Conservation (phyloP, 2,797 vertebrate species). For the Acrossocheilus fasciatus region DNA sequence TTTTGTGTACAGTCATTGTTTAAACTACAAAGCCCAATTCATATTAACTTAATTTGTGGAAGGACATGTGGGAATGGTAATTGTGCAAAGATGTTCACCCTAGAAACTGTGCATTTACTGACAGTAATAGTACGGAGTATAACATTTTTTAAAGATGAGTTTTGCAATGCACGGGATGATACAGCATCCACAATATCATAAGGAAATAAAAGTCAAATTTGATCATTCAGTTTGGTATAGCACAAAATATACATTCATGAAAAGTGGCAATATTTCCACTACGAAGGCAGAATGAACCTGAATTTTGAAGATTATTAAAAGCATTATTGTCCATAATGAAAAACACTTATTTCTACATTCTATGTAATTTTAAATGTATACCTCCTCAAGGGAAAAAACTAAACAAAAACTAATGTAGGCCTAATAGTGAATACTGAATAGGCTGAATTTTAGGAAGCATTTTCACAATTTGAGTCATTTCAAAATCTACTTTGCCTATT, state of each 20-base stretch:
- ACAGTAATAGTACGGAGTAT: not conserved
- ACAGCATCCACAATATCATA: not conserved
- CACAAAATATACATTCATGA: not conserved
- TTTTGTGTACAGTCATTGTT: not conserved
- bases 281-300: not conserved
- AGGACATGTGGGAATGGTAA: not conserved
- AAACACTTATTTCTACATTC: not conserved
- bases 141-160: no score
- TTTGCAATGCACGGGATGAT: not conserved
- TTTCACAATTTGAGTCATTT: not conserved
- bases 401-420: no score
- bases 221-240: not conserved
- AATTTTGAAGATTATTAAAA: not conserved
- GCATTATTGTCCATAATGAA: not conserved
- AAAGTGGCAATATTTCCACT: not conserved
- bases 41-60: not conserved
- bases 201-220: not conserved
- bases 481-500: not conserved
- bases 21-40: not conserved
- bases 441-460: not conserved
- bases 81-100: not conserved
- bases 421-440: not conserved
- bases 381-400: no score
- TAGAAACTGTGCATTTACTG: not conserved
- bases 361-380: not conserved